A percentile compares a stretch with the other conserved stretches of the same genome.
Evolutionary conservation across 2,888 invertebrate species (phyloP).

Genomic region (Clitarchus hookeri): DNA sequence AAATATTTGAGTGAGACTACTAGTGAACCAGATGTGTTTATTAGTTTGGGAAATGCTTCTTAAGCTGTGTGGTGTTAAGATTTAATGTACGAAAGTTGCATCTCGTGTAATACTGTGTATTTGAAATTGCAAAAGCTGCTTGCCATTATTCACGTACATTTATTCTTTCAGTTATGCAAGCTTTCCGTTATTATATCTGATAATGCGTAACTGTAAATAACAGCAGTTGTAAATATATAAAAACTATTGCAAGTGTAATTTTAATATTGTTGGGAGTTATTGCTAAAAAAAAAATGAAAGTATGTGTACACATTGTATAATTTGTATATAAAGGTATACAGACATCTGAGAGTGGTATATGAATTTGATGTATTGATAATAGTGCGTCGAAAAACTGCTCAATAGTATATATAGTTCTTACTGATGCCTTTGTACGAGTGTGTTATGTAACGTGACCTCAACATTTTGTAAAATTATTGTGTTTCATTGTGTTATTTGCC

Average conservation of each 20-base stretch:
- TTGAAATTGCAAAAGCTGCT: neutral
- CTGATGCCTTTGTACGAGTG: slow-evolving; percentile 1
- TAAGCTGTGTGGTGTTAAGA: neutral
- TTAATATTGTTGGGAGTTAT: neutral
- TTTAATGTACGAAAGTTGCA: no score
- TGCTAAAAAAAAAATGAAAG: neutral
- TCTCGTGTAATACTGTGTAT: neutral
- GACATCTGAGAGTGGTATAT: neutral
- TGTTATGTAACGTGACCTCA: neutral
- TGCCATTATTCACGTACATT: neutral
- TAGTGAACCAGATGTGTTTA: neutral
- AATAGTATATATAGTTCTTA: neutral
- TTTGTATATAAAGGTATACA: neutral
- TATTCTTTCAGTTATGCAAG: neutral
- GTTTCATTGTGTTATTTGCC: slow-evolving; percentile 11
- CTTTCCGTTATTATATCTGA: neutral
- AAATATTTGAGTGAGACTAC: neutral
- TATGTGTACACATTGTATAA: neutral
- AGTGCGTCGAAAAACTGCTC: neutral
- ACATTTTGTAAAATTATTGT: neutral
- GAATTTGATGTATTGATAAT: neutral
- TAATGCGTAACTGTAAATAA: neutral
- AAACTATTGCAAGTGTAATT: neutral
- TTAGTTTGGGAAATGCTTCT: neutral
- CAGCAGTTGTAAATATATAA: neutral